A percentile compares a stretch with the other conserved stretches of the same genome.
Conservation (phyloP, 2,797 vertebrate genomes). For the Clarias fuscus region DNA sequence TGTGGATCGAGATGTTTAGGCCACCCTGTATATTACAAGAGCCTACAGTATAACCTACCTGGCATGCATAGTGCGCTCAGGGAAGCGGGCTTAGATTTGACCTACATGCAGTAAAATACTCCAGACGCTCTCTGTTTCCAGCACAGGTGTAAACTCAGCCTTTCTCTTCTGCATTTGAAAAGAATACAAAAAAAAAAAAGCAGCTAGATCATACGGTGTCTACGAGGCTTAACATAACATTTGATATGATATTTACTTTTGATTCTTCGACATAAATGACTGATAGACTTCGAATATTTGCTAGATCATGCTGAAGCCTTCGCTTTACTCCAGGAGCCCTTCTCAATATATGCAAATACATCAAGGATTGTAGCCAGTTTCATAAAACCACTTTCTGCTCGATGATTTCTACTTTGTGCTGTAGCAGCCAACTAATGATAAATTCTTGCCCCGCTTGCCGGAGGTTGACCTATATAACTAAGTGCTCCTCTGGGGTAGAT, state of each 20-base stretch:
- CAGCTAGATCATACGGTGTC: slow-evolving; percentile 30
- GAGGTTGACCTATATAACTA: slow-evolving; percentile 44
- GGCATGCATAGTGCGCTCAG: background rate
- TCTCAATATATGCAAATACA: slow-evolving; percentile 37
- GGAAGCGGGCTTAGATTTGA: slow-evolving; percentile 8
- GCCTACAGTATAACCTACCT: background rate
- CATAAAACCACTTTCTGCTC: slow-evolving; percentile 26
- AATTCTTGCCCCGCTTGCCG: slow-evolving; percentile 42
- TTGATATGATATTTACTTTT: slow-evolving; percentile 24
- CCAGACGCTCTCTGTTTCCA: slow-evolving; percentile 28
- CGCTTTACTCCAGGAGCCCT: slow-evolving; percentile 21
- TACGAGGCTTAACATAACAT: slow-evolving; percentile 22
- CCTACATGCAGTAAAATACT: slow-evolving; percentile 22
- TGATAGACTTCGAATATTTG: slow-evolving; percentile 29
- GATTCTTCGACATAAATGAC: slow-evolving; percentile 26
- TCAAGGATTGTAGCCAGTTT: background rate
- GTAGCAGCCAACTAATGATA: slow-evolving; percentile 30
- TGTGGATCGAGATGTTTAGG: too few relatives aligned
- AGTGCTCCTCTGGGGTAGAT: slow-evolving; percentile 46
- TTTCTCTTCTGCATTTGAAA: slow-evolving; percentile 23
- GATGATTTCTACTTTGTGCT: slow-evolving; percentile 27
- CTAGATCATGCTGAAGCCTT: slow-evolving; percentile 38
- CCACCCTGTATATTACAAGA: too few relatives aligned
- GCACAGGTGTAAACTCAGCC: slow-evolving; percentile 41
- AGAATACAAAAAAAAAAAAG: slow-evolving; percentile 32